These are phyloP conservation scores for Motacilla tschutschensis DNA, from an alignment of 2,113 vertebrate genomes.

Conservation along the genomic window DNA sequence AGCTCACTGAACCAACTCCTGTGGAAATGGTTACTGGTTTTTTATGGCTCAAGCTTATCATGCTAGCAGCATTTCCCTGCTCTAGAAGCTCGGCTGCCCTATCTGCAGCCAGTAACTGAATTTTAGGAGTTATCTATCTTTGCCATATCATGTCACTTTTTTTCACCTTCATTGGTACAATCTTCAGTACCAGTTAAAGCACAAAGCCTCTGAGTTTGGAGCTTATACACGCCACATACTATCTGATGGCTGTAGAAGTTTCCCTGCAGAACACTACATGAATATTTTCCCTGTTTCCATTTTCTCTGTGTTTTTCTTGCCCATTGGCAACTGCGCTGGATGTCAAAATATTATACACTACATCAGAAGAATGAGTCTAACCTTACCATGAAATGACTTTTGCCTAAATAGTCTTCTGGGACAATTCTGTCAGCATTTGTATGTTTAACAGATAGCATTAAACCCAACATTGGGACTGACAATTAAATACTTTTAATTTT, in stretches of 20 bases:
- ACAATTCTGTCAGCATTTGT: neutral
- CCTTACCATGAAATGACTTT: neutral
- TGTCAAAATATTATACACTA: neutral
- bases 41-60: neutral
- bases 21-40: neutral
- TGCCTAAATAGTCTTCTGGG: neutral
- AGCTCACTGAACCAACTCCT: neutral
- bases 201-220: neutral
- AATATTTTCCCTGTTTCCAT: neutral
- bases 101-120: neutral
- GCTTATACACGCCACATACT: neutral
- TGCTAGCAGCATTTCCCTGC: neutral
- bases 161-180: neutral
- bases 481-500: neutral
- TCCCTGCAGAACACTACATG: neutral
- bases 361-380: neutral
- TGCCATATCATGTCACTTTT: neutral
- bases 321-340: neutral
- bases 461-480: neutral
- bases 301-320: neutral
- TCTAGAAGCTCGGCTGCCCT: neutral
- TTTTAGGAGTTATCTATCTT: neutral
- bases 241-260: neutral
- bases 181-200: neutral
- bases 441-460: neutral